Evolutionary conservation across 2,797 vertebrate species (phyloP), one percentile per base, ranked within the genome.

Genomic region (Tolypeutes matacus): DNA sequence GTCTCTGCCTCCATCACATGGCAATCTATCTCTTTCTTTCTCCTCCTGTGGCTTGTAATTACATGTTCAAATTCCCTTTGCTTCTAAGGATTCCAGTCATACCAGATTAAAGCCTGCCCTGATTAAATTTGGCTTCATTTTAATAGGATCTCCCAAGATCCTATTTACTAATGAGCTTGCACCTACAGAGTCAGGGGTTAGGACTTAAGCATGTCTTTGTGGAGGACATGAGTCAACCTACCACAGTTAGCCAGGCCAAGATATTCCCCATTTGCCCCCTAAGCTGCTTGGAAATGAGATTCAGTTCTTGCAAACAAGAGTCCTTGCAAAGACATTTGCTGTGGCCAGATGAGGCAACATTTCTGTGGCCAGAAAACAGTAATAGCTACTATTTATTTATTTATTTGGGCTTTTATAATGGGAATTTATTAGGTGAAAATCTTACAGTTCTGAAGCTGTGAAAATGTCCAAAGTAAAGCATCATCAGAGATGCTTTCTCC

Each of bases 291-390:
- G 89, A 82, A 75, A 84, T 73, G 73, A 88, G 36, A 46, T 62
- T 76, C n/a, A n/a, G 29, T 69, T 86, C 88, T 93, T 86, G n/a
- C 53, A 87, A 85, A 56, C n/a, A 70, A 80, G 77, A 90, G n/a
- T 64, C 82, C 53, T 93, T 82, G 82, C 60, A 69, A 75, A 75
- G 9, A 56, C 2, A 56, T 58, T 42, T 70, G 65, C 27, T 62
- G 29, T 49, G 72, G 39, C 46, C 56, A 46, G 42, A 31, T 5
- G 12, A 7, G 21, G 34, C 83, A 53, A 64, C 17, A 4, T 75
- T 27, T 77, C 46, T 78, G 42, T 27, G 15, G 31, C 36, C 56
- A 77, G 31, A 36, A 56, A 31, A 58, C n/a, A 85, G 31, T 51
- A 17, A 39, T 2, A 86, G 39, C 42, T 78, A 60, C 25, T 3